These are phyloP conservation scores for Cygnus buccinator DNA, from an alignment of 2,113 vertebrate genomes.

Conservation along the genomic window DNA sequence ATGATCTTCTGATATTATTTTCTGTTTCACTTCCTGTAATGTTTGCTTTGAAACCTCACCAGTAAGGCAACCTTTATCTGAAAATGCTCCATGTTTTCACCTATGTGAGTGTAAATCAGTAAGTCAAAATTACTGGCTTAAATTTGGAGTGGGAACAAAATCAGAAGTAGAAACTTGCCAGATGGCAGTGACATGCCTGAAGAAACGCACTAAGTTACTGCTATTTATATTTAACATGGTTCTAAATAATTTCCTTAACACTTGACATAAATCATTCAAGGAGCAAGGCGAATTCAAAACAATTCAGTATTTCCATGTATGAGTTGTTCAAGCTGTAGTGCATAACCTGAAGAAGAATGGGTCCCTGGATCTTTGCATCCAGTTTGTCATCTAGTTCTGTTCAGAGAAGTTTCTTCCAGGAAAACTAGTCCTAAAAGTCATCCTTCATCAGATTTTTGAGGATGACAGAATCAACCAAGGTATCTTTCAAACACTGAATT, in stretches of 20 bases:
- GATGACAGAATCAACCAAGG: neutral
- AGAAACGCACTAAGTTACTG: neutral
- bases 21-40: neutral
- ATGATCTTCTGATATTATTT: neutral
- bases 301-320: neutral
- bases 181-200: neutral
- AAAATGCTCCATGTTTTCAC: neutral
- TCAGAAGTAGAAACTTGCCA: neutral
- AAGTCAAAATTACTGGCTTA: neutral
- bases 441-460: neutral
- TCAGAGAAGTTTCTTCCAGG: neutral
- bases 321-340: neutral
- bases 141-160: slow-evolving; percentile 2
- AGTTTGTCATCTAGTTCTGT: neutral
- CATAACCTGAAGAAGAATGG: neutral
- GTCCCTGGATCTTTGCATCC: neutral
- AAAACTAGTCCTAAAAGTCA: neutral
- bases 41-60: neutral
- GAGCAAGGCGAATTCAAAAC: neutral
- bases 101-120: neutral
- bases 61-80: neutral
- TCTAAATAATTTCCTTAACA: neutral
- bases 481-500: neutral
- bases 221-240: neutral
- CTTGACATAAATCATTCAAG: neutral